A percentile compares a stretch with the other conserved stretches of the same genome.
Evolutionary conservation across 1,140 invertebrate genomes (phyloP).

Genomic region (Nephila pilipes): DNA sequence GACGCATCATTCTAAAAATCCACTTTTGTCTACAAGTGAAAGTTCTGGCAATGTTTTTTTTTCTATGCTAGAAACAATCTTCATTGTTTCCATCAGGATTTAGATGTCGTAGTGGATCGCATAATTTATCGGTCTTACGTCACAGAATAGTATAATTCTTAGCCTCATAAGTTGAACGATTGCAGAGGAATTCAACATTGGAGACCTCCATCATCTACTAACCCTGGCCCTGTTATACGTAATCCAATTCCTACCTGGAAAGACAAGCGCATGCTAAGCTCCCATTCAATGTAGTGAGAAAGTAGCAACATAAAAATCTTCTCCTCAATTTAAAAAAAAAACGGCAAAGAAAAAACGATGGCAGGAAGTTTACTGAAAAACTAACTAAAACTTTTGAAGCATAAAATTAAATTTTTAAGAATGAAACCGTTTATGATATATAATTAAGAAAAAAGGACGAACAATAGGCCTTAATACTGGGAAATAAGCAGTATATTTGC

Average conservation of each 20-base stretch:
- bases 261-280: background rate
- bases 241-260: background rate
- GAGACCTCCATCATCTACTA: background rate
- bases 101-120: slow-evolving; percentile 47
- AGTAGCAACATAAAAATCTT: background rate
- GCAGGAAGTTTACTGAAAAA: too few species aligned
- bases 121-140: slow-evolving; percentile 48
- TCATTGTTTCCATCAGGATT: slow-evolving; percentile 68
- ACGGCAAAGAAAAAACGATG: too few species aligned
- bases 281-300: background rate
- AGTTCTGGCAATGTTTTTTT: slow-evolving; percentile 73
- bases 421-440: too few species aligned
- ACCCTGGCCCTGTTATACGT: slow-evolving; percentile 10
- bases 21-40: slow-evolving; percentile 69
- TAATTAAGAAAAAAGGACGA: too few species aligned
- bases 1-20: slow-evolving; percentile 74
- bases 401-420: too few species aligned
- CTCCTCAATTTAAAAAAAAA: background rate
- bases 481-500: too few species aligned
- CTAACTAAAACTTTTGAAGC: too few species aligned
- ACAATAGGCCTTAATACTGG: too few species aligned
- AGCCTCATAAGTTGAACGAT: slow-evolving; percentile 7
- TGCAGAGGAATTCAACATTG: slow-evolving; percentile 7
- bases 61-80: slow-evolving; percentile 55
- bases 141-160: slow-evolving; percentile 21